Evolutionary conservation across 2,797 vertebrate genomes (phyloP), one percentile per base, ranked within the genome.

Genomic region (Scomberomorus guttatus): DNA sequence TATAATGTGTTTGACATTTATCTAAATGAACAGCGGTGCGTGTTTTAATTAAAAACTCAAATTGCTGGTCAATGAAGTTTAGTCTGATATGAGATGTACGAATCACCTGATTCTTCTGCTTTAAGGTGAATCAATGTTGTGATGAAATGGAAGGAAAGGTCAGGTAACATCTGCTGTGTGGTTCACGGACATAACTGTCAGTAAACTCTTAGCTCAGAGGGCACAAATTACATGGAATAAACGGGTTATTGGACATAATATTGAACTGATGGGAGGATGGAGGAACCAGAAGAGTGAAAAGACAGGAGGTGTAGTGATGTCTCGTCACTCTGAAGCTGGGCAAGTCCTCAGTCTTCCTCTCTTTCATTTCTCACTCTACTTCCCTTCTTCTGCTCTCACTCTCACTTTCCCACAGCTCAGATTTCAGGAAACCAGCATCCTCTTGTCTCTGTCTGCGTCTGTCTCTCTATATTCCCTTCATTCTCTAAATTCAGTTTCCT

Each of bases 391-490:
- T n/a, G 17, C 60, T 60, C 54, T 62, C 51, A 46, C 75, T 78
- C 75, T 78, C 67, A 66, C 37, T 82, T 86, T 84, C 82, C 75
- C 84, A 82, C 77, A 84, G 74, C 68, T 90, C 83, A 61, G 57
- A 79, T 92, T 89, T 89, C 83, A 82, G 85, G 83, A 89, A 88
- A 55, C 69, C 27, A 8, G 62, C 82, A 69, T 84, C 79, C 65
- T 85, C 80, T 56, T 46, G 37, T 46, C 34, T 63, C 15, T 57
- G 50, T 20, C 56, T 3, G 11, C 63, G 12, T 79, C 42, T 57
- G 50, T 78, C 34, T 37, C 46, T 77, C 18, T 58, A 42, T 82
- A 50, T 57, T 50, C 46, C 37, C 24, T 64, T 80, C 39, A 62
- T 63, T 84, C 42, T 81, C 51, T 56, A 44, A 61, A 6, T 72